A percentile compares a stretch with the other conserved stretches of the same genome.
These are phyloP conservation scores for Melitaea cinxia DNA, from an alignment of 1,140 invertebrate genomes.

Conservation along the genomic window DNA sequence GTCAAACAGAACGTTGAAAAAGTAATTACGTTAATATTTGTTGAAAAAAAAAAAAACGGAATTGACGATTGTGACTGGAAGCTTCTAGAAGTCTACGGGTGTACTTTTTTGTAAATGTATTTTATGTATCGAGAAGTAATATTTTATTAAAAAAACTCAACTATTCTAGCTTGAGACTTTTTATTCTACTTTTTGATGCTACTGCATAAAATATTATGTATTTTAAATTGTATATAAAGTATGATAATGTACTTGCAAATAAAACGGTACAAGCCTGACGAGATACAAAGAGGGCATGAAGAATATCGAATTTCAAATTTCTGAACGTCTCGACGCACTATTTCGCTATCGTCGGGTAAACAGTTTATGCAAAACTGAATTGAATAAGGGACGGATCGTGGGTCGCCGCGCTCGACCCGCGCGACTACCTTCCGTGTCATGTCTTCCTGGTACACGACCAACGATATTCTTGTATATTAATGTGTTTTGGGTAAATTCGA, in stretches of 20 bases:
- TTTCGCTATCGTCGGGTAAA: constrained; percentile 36
- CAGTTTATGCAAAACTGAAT: constrained; percentile 47
- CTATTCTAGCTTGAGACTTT: too few species aligned
- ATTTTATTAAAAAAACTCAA: too few species aligned
- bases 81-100: too few species aligned
- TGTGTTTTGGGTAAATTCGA: neutral
- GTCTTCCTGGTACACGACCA: neutral
- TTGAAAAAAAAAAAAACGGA: too few species aligned
- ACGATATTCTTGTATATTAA: neutral
- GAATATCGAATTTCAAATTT: constrained; percentile 41
- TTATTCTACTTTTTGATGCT: too few species aligned
- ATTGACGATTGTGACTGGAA: too few species aligned
- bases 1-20: too few species aligned
- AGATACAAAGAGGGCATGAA: constrained; percentile 11
- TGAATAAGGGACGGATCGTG: constrained; percentile 36
- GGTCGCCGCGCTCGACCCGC: constrained; percentile 13
- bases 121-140: too few species aligned
- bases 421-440: constrained; percentile 1
- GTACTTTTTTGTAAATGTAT: too few species aligned
- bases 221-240: neutral
- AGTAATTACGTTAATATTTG: too few species aligned
- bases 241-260: neutral
- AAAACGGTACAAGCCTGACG: neutral
- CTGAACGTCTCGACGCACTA: constrained; percentile 20
- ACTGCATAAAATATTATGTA: too few species aligned